Conservation (phyloP, 2,797 vertebrate species). For the Anas bahamensis region DNA sequence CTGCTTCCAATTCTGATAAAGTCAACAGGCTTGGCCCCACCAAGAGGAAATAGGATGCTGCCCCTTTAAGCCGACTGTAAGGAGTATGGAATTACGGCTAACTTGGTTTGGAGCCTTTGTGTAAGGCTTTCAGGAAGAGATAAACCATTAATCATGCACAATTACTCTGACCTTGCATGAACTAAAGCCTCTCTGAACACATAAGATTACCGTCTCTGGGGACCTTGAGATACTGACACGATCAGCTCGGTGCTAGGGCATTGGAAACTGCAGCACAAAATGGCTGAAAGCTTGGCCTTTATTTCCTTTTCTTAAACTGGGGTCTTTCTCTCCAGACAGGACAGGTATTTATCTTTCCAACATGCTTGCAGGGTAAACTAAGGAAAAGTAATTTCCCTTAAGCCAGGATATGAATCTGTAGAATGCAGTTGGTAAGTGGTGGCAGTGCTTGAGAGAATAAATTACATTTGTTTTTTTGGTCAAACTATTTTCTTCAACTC, state of each 20-base stretch:
- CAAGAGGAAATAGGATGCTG: constrained; percentile 56
- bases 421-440: accelerated
- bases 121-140: constrained; percentile 75
- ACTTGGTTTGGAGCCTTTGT: constrained; percentile 73
- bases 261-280: neutral
- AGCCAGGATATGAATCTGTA: neutral
- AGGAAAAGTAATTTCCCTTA: neutral
- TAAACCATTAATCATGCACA: constrained; percentile 79
- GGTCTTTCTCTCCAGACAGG: neutral
- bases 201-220: constrained; percentile 53
- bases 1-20: constrained; percentile 49
- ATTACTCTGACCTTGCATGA: constrained; percentile 78
- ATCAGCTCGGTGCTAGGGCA: neutral
- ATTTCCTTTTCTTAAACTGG: neutral
- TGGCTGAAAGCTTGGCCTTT: neutral
- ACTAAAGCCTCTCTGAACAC: constrained; percentile 68
- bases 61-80: constrained; percentile 65
- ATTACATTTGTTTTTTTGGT: neutral
- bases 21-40: constrained; percentile 54
- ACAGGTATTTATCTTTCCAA: neutral
- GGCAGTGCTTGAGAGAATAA: neutral
- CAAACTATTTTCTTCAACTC: neutral
- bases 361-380: neutral
- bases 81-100: constrained; percentile 68
- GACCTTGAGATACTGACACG: constrained; percentile 47